Base-by-base conservation (phyloP, 2,888 invertebrate genomes). In the Macrophya annulata region DNA sequence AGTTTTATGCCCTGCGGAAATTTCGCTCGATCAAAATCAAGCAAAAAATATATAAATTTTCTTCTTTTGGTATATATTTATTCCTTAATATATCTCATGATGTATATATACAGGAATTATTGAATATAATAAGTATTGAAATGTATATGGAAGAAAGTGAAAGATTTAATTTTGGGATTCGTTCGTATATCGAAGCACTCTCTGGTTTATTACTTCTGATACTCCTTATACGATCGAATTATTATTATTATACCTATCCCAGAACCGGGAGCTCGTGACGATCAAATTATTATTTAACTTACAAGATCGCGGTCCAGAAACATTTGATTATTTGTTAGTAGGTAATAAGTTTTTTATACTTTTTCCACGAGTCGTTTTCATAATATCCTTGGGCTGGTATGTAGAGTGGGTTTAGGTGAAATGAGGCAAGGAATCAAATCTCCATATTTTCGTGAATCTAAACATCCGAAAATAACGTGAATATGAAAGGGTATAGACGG, bases 391-490 rank as follows among this genome's bases (percentile, higher is more conserved):
- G 71, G 59, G 40, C 37, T 9, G 40, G 43, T 31, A 43, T 6
- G 8, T 1, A n/a, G 40, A 77, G 55, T 79, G 31, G 37, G 79
- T 40, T 37, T 40, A 55, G 6, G 59, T 37, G 55, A 59, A 79
- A 59, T 59, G 79, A 59, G n/a, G 55, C 79, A 79, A 5, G 79
- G n/a, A 79, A 59, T 79, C 59, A 59, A 79, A 79, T 82, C 45
- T 82, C 45, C 65, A 82, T 82, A 65, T 65, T 82, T 65, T 5
- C 55, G 82, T 25, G 51, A 45, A 31, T 43, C 65, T 43, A 82
- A 65, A 40, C 82, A 65, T 45, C 45, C 82, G 82, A 82, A 65
- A 82, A 65, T 82, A 65, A 65, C 82, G 65, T n/a, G 43, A 43
- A 82, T 65, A 65, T 65, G 40, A 31, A 37, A 65, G 43, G 65